phyloP scores from a whole-genome alignment of 1,140 invertebrate genomes.

The Drosophila simulans region DNA sequence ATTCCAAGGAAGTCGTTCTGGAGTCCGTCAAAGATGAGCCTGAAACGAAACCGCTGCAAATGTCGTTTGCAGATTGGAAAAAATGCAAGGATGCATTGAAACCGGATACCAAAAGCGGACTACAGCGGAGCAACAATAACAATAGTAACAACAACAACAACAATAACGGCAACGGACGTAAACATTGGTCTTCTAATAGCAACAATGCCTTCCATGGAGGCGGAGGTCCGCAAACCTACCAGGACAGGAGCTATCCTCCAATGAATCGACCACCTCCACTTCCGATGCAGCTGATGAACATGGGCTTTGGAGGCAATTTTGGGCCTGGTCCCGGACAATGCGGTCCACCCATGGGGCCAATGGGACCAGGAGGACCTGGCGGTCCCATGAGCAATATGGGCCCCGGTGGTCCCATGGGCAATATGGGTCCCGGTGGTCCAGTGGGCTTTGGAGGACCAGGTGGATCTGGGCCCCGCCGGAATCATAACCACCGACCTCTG shows the following conservation, averaged over 20 bases:
- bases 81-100: constrained; percentile 62
- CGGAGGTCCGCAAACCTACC: constrained; percentile 5
- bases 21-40: constrained; percentile 8
- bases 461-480: constrained; percentile 6
- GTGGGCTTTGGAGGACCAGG: constrained; percentile 21
- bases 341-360: constrained; percentile 37
- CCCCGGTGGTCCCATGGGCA: neutral
- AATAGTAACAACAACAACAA: constrained; percentile 27
- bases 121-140: constrained; percentile 16
- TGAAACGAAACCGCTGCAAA: constrained; percentile 36
- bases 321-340: constrained; percentile 47
- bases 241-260: constrained; percentile 33
- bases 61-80: constrained; percentile 77
- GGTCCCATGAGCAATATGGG: constrained; percentile 31
- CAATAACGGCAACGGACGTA: constrained; percentile 31
- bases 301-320: constrained; percentile 52
- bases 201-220: constrained; percentile 11
- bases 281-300: constrained; percentile 55
- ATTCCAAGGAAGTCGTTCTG: neutral
- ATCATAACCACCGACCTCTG: constrained; percentile 47
- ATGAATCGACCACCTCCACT: constrained; percentile 62
- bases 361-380: constrained; percentile 12
- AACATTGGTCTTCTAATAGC: constrained; percentile 27
- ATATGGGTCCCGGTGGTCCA: neutral
- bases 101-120: constrained; percentile 24